These are phyloP conservation scores for Himalopsyche japonica DNA, from an alignment of 2,888 invertebrate genomes.

Conservation along the genomic window DNA sequence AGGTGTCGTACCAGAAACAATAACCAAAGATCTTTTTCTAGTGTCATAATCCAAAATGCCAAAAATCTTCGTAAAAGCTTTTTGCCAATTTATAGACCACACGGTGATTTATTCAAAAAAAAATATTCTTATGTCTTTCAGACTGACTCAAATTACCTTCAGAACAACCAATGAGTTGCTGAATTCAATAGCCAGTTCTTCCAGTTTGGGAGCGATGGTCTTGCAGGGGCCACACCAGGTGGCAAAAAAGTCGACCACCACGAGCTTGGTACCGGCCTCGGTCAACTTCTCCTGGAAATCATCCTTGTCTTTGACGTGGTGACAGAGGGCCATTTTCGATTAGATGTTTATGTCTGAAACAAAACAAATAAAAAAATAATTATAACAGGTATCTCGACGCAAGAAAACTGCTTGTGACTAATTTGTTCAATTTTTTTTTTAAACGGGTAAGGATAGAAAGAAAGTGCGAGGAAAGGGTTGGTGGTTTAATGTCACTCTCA, in stretches of 20 bases:
- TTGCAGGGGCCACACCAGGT: constrained; percentile 94
- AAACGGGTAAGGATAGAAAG: no score
- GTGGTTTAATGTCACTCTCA: no score
- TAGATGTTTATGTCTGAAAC: background rate
- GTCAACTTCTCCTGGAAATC: constrained; percentile 72
- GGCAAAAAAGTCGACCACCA: constrained; percentile 89
- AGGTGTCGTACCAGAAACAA: no score
- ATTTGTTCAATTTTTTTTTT: no score
- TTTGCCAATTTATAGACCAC: background rate
- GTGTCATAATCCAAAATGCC: no score
- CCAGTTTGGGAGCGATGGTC: constrained; percentile 80
- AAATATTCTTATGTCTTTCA: background rate
- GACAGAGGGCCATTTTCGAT: constrained; percentile 42
- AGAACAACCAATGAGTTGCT: constrained; percentile 60
- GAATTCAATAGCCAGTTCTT: constrained; percentile 68
- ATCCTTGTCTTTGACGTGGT: constrained; percentile 62
- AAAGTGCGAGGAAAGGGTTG: no score
- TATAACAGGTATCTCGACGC: no score
- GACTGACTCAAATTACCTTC: constrained; percentile 50
- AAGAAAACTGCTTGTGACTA: no score
- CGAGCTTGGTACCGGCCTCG: constrained; percentile 77
- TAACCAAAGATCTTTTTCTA: no score
- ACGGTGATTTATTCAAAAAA: background rate
- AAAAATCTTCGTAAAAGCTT: no score
- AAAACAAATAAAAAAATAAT: background rate